A percentile compares a stretch with the other conserved stretches of the same genome.
Conservation (phyloP, 1,140 invertebrate species). For the Drosophila setifemur region DNA sequence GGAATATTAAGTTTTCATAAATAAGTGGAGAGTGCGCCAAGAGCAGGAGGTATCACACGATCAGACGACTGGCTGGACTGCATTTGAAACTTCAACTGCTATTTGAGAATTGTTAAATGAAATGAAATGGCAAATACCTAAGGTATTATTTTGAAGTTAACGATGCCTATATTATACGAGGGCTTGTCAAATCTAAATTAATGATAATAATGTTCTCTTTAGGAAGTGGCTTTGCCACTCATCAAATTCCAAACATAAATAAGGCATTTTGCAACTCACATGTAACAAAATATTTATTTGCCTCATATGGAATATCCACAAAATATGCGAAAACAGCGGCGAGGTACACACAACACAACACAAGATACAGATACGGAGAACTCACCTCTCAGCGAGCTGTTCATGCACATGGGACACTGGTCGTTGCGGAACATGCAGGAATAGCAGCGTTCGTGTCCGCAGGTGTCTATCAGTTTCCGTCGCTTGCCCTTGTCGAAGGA, state of each 20-base stretch:
- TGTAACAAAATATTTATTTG: slow-evolving; percentile 60
- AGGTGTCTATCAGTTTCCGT: slow-evolving; percentile 95
- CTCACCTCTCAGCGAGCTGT: slow-evolving; percentile 82
- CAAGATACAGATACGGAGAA: slow-evolving; percentile 6
- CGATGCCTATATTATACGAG: neutral
- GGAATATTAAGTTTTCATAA: slow-evolving; percentile 56
- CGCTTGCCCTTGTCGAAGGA: slow-evolving; percentile 98
- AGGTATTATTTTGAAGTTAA: neutral
- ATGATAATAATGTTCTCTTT: neutral
- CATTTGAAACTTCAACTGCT: slow-evolving; percentile 29
- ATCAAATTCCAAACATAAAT: no score
- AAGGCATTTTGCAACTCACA: slow-evolving; percentile 27
- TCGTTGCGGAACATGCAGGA: slow-evolving; percentile 96
- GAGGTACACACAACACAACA: slow-evolving; percentile 7
- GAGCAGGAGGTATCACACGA: slow-evolving; percentile 9
- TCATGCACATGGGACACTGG: slow-evolving; percentile 92
- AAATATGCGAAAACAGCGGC: slow-evolving; percentile 36
- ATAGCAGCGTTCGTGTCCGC: slow-evolving; percentile 96
- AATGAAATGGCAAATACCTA: slow-evolving; percentile 1
- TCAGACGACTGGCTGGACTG: slow-evolving; percentile 7
- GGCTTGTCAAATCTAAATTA: neutral
- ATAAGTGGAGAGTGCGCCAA: slow-evolving; percentile 3
- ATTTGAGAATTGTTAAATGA: slow-evolving; percentile 8
- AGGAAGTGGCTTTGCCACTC: no score
- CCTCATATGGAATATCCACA: slow-evolving; percentile 54